Percentiles rank a stretch among this genome's conserved stretches.
Conservation (phyloP, 2,113 vertebrate genomes). For the Etheostoma cragini region DNA sequence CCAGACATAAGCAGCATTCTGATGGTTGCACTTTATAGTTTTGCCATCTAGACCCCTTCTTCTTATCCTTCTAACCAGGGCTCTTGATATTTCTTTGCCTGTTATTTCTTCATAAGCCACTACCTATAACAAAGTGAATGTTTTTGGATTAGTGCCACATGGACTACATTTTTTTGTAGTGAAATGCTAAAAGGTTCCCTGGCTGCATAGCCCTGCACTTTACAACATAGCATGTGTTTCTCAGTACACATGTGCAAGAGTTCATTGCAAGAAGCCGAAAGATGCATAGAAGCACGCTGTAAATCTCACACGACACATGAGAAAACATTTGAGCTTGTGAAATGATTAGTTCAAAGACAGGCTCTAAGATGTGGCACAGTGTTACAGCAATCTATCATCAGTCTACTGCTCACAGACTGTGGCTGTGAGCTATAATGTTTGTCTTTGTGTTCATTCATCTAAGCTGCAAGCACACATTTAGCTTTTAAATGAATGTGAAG, state of each 20-base stretch:
- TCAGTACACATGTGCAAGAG: conserved; percentile 16
- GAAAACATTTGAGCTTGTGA: conserved; percentile 48
- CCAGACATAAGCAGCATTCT: neutral
- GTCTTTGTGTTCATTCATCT: conserved; percentile 31
- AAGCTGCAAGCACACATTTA: conserved; percentile 18
- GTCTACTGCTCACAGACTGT: neutral
- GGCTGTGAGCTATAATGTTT: conserved; percentile 21
- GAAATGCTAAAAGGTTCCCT: neutral
- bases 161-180: neutral
- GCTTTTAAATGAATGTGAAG: conserved; percentile 14
- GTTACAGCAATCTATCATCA: conserved; percentile 36
- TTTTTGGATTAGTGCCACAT: neutral
- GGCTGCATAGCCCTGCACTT: neutral
- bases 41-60: neutral
- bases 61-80: too few relatives aligned
- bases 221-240: conserved; percentile 1
- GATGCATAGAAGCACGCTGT: conserved; percentile 32
- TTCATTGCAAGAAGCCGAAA: conserved; percentile 38
- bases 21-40: neutral
- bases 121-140: conserved; percentile 8
- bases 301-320: conserved; percentile 49
- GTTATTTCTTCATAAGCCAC: conserved; percentile 3
- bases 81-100: neutral
- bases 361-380: conserved; percentile 35
- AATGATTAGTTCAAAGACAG: conserved; percentile 43